These are phyloP conservation scores for Dicranocentrus wangi DNA, from an alignment of 2,888 invertebrate species.

Conservation along the genomic window DNA sequence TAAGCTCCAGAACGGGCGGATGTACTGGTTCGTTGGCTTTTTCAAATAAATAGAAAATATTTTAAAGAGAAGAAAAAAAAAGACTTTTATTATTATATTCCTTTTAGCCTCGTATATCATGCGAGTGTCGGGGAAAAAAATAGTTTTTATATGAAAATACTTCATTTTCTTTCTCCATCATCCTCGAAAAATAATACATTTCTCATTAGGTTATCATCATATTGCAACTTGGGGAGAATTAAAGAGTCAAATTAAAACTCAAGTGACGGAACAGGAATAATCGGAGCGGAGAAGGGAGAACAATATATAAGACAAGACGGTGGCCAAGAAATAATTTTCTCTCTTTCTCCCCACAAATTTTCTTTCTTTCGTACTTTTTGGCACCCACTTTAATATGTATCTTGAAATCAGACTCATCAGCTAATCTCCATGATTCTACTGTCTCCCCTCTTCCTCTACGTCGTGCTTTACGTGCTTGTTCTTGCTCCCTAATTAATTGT, in stretches of 20 bases:
- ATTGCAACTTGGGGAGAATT: neutral
- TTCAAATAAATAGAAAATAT: conserved; percentile 17
- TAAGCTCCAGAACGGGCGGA: conserved; percentile 44
- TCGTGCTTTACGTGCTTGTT: conserved; percentile 34
- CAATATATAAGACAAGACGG: neutral
- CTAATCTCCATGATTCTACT: too few species aligned
- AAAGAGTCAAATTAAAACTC: neutral
- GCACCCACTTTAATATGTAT: conserved; percentile 12
- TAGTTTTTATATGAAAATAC: neutral
- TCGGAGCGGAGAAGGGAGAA: conserved; percentile 1
- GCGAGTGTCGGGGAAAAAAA: conserved; percentile 4
- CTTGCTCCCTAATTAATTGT: neutral
- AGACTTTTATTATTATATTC: neutral
- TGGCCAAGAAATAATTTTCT: too few species aligned
- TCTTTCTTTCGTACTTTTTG: neutral
- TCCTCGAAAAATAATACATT: neutral
- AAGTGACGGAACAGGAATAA: neutral
- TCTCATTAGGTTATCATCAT: conserved; percentile 27
- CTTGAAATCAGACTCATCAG: too few species aligned
- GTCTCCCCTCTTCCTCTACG: too few species aligned
- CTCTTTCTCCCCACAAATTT: too few species aligned
- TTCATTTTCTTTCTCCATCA: too few species aligned
- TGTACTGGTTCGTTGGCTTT: conserved; percentile 55
- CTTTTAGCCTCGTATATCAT: conserved; percentile 4
- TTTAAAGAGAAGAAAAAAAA: neutral